Evolutionary conservation across 2,797 vertebrate genomes (phyloP), one percentile per base, ranked within the genome.

Genomic region (Botia kubotai): DNA sequence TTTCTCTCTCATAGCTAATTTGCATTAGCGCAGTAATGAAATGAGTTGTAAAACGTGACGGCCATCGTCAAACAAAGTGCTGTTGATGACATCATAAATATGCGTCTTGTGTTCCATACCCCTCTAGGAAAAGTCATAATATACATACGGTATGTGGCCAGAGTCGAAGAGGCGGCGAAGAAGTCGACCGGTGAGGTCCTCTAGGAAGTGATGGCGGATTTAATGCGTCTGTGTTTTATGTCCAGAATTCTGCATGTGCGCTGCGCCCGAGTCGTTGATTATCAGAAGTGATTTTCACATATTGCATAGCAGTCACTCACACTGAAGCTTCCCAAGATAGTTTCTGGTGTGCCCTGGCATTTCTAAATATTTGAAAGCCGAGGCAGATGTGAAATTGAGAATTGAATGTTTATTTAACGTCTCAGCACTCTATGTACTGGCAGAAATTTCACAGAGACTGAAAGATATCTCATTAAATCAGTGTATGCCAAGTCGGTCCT

Each of bases 391-490:
- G 72, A 86, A 86, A 87, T 84, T 87, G 65, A 72, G 83, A 86
- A 86, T 80, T 86, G 73, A 83, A 79, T 86, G 82, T 83, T 85
- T 85, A 83, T 87, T 86, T 86, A 83, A 81, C 58, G 72, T 82
- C 81, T 79, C 79, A 67, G 77, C 81, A 82, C 76, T 76, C 73
- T 75, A 78, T 75, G 57, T 84, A 71, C 52, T 80, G 81, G 60
- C 67, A 69, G 75, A 72, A 75, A 68, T 73, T 81, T 80, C 74
- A 82, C 71, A 75, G 62, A 84, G 80, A 75, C 73, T 75, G 75
- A 81, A 83, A 83, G 83, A 82, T 86, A 83, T 86, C 83, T 89
- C 80, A 87, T 85, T 87, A 87, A 84, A 79, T 83, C 77, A 43
- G 66, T 79, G 75, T 73, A 81, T 86, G 82, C 66, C 67, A 63